Evolutionary conservation across 2,797 vertebrate genomes (phyloP).

Genomic region (Lepus townsendii): DNA sequence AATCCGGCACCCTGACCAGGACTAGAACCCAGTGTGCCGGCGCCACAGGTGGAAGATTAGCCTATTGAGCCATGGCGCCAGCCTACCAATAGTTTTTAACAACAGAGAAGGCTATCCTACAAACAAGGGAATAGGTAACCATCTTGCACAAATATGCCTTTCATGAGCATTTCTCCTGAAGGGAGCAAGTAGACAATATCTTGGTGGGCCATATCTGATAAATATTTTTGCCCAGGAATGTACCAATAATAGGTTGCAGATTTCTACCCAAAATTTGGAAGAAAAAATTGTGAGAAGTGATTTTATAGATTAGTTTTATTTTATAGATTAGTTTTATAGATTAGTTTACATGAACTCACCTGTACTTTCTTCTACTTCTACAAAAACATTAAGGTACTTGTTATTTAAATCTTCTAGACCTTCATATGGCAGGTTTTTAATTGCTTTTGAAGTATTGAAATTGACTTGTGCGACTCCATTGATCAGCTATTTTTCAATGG

Average conservation of each 20-base stretch:
- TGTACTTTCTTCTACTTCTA: constrained; percentile 89
- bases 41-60: too few relatives aligned
- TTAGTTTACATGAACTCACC: constrained; percentile 84
- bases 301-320: not conserved
- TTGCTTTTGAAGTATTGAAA: constrained; percentile 88
- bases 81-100: not conserved
- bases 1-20: too few relatives aligned
- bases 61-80: too few relatives aligned
- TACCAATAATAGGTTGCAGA: not conserved
- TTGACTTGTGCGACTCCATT: constrained; percentile 86
- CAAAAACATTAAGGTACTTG: constrained; percentile 89
- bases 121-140: not conserved
- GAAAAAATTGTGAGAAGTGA: constrained; percentile 22
- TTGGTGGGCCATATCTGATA: not conserved
- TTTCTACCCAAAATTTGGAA: not conserved
- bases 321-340: not conserved
- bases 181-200: not conserved
- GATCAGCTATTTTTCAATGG: constrained; percentile 81
- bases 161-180: not conserved
- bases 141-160: not conserved
- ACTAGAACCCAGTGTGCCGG: too few relatives aligned
- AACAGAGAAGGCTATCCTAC: not conserved
- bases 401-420: constrained; percentile 88
- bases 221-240: not conserved
- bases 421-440: constrained; percentile 82